Base-by-base conservation (phyloP, 64 coral and sea anemone species). In the Cladopsammia gracilis region DNA sequence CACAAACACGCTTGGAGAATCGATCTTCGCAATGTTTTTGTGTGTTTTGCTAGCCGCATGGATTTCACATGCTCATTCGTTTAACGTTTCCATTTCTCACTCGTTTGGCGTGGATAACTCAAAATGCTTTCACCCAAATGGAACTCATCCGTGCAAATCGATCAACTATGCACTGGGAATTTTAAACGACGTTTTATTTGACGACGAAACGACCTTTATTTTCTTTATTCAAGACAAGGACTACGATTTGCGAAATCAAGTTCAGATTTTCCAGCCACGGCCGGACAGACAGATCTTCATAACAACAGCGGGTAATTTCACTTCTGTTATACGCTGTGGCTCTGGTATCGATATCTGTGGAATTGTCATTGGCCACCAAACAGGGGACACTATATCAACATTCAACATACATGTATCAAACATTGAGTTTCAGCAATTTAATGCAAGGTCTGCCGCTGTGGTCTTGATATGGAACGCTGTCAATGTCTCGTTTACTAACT, bases 381-480 rank as follows among this genome's bases (percentile, higher is more conserved):
- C 26, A 6, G 52, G 42, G 3, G 26, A 62, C 24, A 18, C 15
- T 16, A 53, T 66, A 23, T 88, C 92, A 8, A 50, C 80, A 5
- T 73, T 79, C 62, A 94, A 94, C 57, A 23, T 98, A 4, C 67
- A 88, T 70, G 79, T 98, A 3, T 48, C 57, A 48, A 81, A 98
- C 48, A 51, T 98, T 25, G 71, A 84, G 25, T 91, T 98, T 71
- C 56, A 90, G 60, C 25, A 88, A 14, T 98, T 93, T 71, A 77
- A 81, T 62, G 58, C 92, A n/a, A 53, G 7, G 3, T 51, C 73
- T 50, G 88, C 96, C 20, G 87, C 96, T 6, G 92, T 72, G 0
- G 81, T 98, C 1, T 43, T 94, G 13, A 67, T 98, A 42, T 98
- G 96, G 96, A 59, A 57, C 15, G 47, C 92, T 48, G 68, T 48